Evolutionary conservation across 2,113 vertebrate species (phyloP), one percentile per base, ranked within the genome.

Genomic region (Cyanoliseus patagonus): DNA sequence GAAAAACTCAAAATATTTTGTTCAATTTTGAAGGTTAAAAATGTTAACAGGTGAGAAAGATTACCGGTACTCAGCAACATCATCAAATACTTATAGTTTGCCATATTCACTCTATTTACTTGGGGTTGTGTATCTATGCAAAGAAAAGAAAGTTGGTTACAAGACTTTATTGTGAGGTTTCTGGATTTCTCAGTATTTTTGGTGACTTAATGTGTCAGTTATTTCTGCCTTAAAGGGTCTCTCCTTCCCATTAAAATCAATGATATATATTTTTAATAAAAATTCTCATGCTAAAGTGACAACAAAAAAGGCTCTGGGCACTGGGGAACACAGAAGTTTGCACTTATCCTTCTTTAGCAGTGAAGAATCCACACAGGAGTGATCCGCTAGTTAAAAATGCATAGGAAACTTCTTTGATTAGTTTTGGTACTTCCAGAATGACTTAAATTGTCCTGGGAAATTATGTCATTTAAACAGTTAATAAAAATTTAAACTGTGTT

Each of bases 21-120:
- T 92, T 88, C 47, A 28, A 13, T 25, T 92, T 83, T 68, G 31
- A 76, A 83, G 11, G 44, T 88, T 92, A 88, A 86, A 95, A 91
- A 86, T 79, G 18, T 9, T 49, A 39, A 12, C 42, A 92, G 30
- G 42, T 76, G 85, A 77, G 55, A 83, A 68, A 42, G 49, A 15
- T 77, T 89, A 10, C 41, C 51, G 37, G 19, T 61, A 64, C 14
- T 64, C n/a, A 88, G 27, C 14, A 79, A 2, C 4, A 25, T 33
- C 33, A 44, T 72, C 51, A 37, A 2, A 5, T 68, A 31, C 46
- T 27, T 31, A 66, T 10, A 47, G 33, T 73, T 75, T 84, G 17
- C 25, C 31, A 6, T 69, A 35, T n/a, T 88, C 17, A 11, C 77
- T 11, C 23, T 39, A 1, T 57, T 66, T 80, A 33, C 5, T 1